Evolutionary conservation across 2,797 vertebrate species (phyloP).

Genomic region (Galagoides demidoff): DNA sequence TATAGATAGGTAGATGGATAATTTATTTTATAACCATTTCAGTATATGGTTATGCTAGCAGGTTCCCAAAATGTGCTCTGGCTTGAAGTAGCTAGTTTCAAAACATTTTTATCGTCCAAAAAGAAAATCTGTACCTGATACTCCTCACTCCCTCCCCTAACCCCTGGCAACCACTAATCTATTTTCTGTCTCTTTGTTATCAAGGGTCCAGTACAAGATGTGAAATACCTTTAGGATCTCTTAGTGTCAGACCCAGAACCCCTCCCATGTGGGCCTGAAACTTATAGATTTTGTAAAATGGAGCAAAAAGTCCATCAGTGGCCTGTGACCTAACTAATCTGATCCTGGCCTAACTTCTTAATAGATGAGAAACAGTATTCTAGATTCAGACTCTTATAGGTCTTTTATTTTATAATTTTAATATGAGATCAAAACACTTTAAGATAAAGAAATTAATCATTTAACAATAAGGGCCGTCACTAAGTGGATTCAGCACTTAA

Average conservation of each 20-base stretch:
- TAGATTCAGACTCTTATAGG: background rate
- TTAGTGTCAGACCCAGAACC: background rate
- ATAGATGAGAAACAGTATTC: background rate
- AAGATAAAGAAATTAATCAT: background rate
- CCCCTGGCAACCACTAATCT: no score
- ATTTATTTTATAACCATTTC: background rate
- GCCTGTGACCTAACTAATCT: background rate
- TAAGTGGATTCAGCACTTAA: background rate
- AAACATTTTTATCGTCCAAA: no score
- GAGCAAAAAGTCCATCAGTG: background rate
- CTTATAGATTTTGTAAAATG: background rate
- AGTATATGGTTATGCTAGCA: background rate
- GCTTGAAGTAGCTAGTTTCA: no score
- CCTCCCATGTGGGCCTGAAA: background rate
- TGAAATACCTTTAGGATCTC: fast-evolving
- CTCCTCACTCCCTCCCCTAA: no score
- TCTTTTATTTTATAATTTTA: conserved; percentile 11
- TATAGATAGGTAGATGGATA: background rate
- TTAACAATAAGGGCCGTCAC: background rate
- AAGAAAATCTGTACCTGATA: no score
- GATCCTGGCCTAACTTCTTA: background rate
- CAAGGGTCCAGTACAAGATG: background rate
- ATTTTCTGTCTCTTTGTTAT: background rate
- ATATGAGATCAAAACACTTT: background rate
- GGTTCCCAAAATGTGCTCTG: background rate